A percentile compares a stretch with the other conserved stretches of the same genome.
phyloP scores from a whole-genome alignment of 2,113 vertebrate species.

The Nyctereutes procyonoides region DNA sequence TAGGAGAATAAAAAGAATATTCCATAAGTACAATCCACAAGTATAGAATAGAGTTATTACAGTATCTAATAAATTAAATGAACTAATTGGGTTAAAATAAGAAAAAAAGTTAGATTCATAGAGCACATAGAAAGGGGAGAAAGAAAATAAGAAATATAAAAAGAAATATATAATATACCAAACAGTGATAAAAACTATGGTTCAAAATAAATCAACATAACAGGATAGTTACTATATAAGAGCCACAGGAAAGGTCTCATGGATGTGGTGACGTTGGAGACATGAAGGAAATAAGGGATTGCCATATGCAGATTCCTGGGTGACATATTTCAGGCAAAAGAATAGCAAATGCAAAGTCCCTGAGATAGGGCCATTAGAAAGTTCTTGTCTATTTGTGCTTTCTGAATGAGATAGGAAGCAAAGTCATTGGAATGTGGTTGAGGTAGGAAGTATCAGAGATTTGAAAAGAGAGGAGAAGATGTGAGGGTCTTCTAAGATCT shows the following conservation, averaged over 20 bases:
- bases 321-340: neutral
- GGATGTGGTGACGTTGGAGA: neutral
- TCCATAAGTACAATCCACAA: constrained; percentile 59
- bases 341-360: neutral
- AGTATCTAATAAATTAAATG: constrained; percentile 80
- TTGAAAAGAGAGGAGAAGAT: neutral
- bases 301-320: neutral
- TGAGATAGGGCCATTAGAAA: neutral
- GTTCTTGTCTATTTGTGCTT: neutral
- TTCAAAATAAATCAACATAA: neutral
- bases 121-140: neutral
- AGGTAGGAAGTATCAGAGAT: neutral
- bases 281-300: neutral
- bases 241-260: neutral
- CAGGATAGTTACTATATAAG: neutral
- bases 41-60: constrained; percentile 66
- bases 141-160: neutral
- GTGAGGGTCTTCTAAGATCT: neutral
- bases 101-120: neutral
- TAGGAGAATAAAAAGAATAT: constrained; percentile 64
- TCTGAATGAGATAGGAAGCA: neutral
- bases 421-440: neutral
- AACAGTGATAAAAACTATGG: neutral
- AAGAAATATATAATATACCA: neutral
- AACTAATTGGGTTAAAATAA: constrained; percentile 71